phyloP scores from a whole-genome alignment of 2,797 vertebrate genomes.

The Falco biarmicus region DNA sequence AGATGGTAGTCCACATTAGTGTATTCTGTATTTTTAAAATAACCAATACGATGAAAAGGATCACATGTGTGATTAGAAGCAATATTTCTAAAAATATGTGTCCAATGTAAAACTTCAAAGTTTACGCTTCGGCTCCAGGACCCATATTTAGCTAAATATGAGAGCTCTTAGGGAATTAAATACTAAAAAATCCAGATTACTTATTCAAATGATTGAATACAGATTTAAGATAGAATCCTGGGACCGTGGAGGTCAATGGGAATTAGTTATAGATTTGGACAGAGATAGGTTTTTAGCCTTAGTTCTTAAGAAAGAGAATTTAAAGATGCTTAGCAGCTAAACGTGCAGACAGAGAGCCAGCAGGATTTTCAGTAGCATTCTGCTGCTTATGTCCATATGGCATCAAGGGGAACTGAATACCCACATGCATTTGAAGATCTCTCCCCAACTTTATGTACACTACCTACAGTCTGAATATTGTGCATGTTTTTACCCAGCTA shows the following conservation, averaged over 20 bases:
- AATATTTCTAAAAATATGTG: not conserved
- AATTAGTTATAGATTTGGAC: not conserved
- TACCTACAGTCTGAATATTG: not conserved
- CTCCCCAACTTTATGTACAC: fast-evolving
- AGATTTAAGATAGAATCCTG: not conserved
- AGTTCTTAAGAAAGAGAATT: not conserved
- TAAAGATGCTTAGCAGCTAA: not conserved
- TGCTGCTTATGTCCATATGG: not conserved
- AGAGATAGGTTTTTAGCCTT: not conserved
- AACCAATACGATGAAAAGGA: not conserved
- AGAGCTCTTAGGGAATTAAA: not conserved
- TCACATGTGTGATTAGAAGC: not conserved
- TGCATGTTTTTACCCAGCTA: not conserved
- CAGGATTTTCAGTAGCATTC: not conserved
- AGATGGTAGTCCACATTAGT: not conserved
- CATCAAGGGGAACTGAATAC: not conserved
- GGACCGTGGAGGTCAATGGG: not conserved
- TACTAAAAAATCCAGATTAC: not conserved
- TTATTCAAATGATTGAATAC: not conserved
- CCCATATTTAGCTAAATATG: not conserved
- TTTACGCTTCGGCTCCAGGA: not conserved
- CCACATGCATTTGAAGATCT: not conserved
- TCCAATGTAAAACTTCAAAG: not conserved
- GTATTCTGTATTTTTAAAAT: not conserved
- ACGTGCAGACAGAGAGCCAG: not conserved